Base-by-base conservation (phyloP, 2,113 vertebrate genomes). In the Prunella himalayana region DNA sequence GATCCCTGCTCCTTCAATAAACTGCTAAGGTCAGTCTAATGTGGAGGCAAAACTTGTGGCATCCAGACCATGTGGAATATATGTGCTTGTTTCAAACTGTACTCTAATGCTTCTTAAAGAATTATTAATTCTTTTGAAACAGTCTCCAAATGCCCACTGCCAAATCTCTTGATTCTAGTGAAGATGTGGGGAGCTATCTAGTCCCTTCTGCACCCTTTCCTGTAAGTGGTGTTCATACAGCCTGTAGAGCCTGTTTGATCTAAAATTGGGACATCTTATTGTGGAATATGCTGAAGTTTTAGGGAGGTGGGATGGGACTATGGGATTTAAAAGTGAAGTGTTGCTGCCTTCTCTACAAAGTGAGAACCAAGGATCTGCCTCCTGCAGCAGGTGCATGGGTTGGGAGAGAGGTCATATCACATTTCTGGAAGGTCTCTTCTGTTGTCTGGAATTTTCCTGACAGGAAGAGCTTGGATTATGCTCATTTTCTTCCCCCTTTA, bases 31-130 rank as follows among this genome's bases (percentile, higher is more conserved):
- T 39, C 56, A 80, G 27, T 23, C 9, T 39, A 19, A 20, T 2
- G 14, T 12, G 13, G 28, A 57, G 21, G 24, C 8, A n/a, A 47
- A 47, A 45, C 12, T 20, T 60, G 19, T 45, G 68, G 15, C 15
- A 35, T 30, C 6, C 50, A 31, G 54, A 51, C 6, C 4, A 2
- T 6, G 2, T 47, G 15, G 2, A 16, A 4, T 50, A 2, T 1
- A 11, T 10, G 6, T 44, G 24, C 24, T 78, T 39, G 7, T 66
- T 73, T 79, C 35, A 42, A 54, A 53, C 13, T n/a, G 6, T 19
- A 39, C 3, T 21, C 92, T 33, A 30, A 15, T 76, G 14, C 23
- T 77, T 82, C 35, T 57, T 15, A 44, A 64, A 51, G 23, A n/a
- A 17, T 65, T 54, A 7, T 2, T 73, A 15, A 16, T 45, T 45